Conservation (phyloP, 2,888 invertebrate species). For the Himalopsyche japonica region DNA sequence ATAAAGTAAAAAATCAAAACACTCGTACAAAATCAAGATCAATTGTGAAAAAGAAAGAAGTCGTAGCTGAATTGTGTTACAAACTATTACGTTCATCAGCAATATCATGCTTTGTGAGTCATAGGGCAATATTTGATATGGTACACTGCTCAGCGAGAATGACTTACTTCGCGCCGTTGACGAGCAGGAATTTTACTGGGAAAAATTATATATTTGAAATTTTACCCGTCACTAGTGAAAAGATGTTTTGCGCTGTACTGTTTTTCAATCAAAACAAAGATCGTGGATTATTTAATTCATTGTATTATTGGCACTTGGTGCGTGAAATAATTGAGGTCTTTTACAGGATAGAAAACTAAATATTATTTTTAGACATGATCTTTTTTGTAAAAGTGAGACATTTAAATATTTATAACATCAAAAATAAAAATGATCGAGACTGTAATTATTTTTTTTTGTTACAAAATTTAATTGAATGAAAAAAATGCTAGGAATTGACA, state of each 20-base stretch:
- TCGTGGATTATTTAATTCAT: too few relatives aligned
- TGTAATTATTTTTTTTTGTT: too few relatives aligned
- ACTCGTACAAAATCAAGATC: neutral
- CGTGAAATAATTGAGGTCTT: too few relatives aligned
- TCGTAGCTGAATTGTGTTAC: neutral
- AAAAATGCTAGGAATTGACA: too few relatives aligned
- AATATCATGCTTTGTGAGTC: conserved; percentile 1
- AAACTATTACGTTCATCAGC: neutral
- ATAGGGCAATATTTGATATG: conserved; percentile 27
- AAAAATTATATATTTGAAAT: conserved; percentile 18
- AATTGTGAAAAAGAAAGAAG: neutral
- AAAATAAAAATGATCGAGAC: too few relatives aligned
- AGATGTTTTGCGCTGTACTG: neutral
- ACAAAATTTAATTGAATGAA: too few relatives aligned
- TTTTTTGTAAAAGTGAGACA: too few relatives aligned
- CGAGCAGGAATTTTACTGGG: conserved; percentile 22
- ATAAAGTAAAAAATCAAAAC: neutral
- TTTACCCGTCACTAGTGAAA: neutral
- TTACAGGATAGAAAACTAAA: too few relatives aligned
- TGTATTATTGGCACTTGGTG: too few relatives aligned
- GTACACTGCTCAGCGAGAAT: conserved; percentile 24
- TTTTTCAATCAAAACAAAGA: neutral
- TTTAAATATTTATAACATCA: too few relatives aligned
- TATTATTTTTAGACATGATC: too few relatives aligned
- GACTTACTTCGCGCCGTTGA: conserved; percentile 21